Conservation (phyloP, 2,797 vertebrate species). For the Coluber constrictor region DNA sequence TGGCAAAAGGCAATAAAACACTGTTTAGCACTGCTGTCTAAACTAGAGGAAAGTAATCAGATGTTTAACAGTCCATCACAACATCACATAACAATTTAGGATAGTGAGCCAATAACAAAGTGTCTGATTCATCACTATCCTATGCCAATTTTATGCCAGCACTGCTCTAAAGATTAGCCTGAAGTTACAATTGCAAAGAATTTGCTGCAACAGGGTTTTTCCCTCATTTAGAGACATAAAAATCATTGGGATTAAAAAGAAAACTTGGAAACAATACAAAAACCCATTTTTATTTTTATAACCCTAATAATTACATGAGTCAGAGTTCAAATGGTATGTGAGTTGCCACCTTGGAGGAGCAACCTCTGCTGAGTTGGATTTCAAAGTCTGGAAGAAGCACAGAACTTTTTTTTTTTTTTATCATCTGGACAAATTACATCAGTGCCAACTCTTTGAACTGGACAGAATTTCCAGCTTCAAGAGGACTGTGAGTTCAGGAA, state of each 20-base stretch:
- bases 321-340: not conserved
- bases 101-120: constrained; percentile 11
- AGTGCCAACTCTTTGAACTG: not conserved
- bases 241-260: not conserved
- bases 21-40: not conserved
- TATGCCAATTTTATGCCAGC: constrained; percentile 2
- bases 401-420: not conserved
- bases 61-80: constrained; percentile 16
- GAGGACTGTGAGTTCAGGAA: not conserved
- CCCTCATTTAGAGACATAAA: not conserved
- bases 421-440: not conserved
- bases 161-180: constrained; percentile 7
- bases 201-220: fast-evolving
- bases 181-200: constrained; percentile 13
- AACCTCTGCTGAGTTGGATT: not conserved
- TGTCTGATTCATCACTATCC: not conserved
- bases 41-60: not conserved
- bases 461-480: not conserved
- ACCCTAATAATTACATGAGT: not conserved
- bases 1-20: constrained; percentile 4
- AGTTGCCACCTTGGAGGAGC: not conserved
- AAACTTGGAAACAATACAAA: not conserved
- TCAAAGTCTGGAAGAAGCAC: not conserved
- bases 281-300: not conserved
- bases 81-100: constrained; percentile 16